phyloP scores from a whole-genome alignment of 2,113 vertebrate genomes.

The Paraplagusia blochii region DNA sequence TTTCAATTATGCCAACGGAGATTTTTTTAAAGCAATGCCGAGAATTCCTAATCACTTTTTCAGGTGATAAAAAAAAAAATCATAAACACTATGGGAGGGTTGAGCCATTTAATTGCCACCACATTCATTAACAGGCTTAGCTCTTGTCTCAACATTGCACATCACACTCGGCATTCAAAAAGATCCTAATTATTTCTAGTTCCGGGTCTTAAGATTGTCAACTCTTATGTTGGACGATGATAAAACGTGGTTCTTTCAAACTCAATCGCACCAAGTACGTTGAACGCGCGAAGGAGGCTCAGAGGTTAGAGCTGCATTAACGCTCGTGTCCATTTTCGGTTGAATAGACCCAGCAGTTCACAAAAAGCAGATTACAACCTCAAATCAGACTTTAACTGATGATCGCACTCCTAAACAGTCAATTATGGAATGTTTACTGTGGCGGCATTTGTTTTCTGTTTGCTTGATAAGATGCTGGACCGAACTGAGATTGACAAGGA shows the following conservation, averaged over 20 bases:
- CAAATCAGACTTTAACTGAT: slow-evolving; percentile 74
- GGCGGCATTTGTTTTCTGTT: slow-evolving; percentile 68
- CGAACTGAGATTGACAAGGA: slow-evolving; percentile 78
- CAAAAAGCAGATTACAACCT: slow-evolving; percentile 77
- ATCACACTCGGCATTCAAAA: slow-evolving; percentile 77
- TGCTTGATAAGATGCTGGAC: slow-evolving; percentile 70
- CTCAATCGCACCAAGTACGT: slow-evolving; percentile 76
- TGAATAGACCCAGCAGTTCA: slow-evolving; percentile 62
- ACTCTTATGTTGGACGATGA: slow-evolving; percentile 76
- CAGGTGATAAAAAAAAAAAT: slow-evolving; percentile 70
- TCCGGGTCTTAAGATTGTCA: slow-evolving; percentile 78
- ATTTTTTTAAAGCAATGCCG: slow-evolving; percentile 60
- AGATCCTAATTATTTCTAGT: slow-evolving; percentile 82
- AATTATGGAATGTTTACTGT: slow-evolving; percentile 80
- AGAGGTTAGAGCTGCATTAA: slow-evolving; percentile 76
- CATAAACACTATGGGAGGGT: slow-evolving; percentile 50
- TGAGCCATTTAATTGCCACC: slow-evolving; percentile 75
- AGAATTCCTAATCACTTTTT: slow-evolving; percentile 73
- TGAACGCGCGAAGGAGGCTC: slow-evolving; percentile 68
- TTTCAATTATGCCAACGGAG: slow-evolving; percentile 54
- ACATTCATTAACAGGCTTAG: slow-evolving; percentile 78
- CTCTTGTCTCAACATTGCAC: slow-evolving; percentile 65
- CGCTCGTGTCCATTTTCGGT: slow-evolving; percentile 61
- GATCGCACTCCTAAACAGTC: slow-evolving; percentile 77
- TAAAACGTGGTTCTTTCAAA: slow-evolving; percentile 79